These are phyloP conservation scores for Bradysia coprophila DNA, from an alignment of 1,140 invertebrate species.

Conservation along the genomic window DNA sequence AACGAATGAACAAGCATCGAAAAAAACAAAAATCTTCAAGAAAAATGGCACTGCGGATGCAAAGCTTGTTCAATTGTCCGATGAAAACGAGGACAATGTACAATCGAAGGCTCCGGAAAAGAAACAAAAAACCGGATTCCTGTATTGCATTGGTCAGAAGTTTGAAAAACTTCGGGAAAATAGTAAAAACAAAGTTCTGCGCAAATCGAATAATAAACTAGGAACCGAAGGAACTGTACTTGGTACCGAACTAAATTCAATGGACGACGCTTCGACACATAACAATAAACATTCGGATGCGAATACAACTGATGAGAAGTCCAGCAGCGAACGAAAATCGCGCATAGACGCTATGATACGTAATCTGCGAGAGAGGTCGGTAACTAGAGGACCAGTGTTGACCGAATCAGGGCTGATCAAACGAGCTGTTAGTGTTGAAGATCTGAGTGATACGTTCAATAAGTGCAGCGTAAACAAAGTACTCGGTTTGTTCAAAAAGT, in stretches of 20 bases:
- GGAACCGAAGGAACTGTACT: background rate
- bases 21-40: conserved; percentile 3
- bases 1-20: conserved; percentile 12
- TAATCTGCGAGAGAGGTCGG: conserved; percentile 38
- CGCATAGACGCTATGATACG: conserved; percentile 30
- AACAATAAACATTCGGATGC: background rate
- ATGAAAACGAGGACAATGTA: conserved; percentile 13
- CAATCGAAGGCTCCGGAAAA: conserved; percentile 16
- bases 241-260: background rate
- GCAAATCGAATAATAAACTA: conserved; percentile 1
- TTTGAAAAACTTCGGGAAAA: conserved; percentile 36
- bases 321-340: conserved; percentile 16
- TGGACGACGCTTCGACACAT: background rate
- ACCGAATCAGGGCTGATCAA: conserved; percentile 41
- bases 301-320: background rate
- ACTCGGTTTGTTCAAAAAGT: conserved; percentile 50
- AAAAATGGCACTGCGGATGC: conserved; percentile 6
- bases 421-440: conserved; percentile 43
- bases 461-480: conserved; percentile 43
- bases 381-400: conserved; percentile 30
- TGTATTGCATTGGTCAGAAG: conserved; percentile 39
- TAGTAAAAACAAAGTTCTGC: conserved; percentile 20
- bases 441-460: conserved; percentile 28
- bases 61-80: conserved; percentile 12
- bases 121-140: conserved; percentile 20